A percentile compares a stretch with the other conserved stretches of the same genome.
Evolutionary conservation across 2,888 invertebrate species (phyloP).

Genomic region (Calephelis perditalis): DNA sequence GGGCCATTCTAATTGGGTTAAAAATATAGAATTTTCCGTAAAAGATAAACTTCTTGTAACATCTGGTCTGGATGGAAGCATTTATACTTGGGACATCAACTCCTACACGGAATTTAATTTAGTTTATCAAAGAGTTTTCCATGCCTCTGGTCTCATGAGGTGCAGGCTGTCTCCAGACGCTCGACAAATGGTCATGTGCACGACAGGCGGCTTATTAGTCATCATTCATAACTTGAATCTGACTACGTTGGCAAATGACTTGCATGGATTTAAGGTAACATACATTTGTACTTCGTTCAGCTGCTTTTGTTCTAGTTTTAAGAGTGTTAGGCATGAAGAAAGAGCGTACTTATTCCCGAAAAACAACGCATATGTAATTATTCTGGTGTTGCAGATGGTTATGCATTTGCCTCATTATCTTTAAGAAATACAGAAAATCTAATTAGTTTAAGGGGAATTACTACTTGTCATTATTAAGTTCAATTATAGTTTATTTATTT

Average conservation of each 20-base stretch:
- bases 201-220: conserved; percentile 93
- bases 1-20: conserved; percentile 97
- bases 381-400: too few species aligned
- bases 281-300: background rate
- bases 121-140: conserved; percentile 89
- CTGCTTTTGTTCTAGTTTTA: too few species aligned
- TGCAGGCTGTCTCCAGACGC: conserved; percentile 92
- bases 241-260: conserved; percentile 85
- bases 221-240: conserved; percentile 93
- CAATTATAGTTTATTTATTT: too few species aligned
- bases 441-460: too few species aligned
- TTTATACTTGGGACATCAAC: conserved; percentile 96
- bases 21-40: conserved; percentile 95
- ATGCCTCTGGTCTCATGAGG: conserved; percentile 91
- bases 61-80: conserved; percentile 95
- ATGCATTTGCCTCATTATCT: too few species aligned
- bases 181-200: conserved; percentile 92
- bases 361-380: too few species aligned
- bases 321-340: too few species aligned
- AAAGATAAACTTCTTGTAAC: conserved; percentile 91
- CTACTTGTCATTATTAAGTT: too few species aligned
- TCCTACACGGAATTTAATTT: conserved; percentile 88
- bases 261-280: conserved; percentile 88
- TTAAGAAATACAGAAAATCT: too few species aligned
- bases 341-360: too few species aligned